These are phyloP conservation scores for Rhyzopertha dominica DNA, from an alignment of 1,140 invertebrate genomes.

Conservation along the genomic window DNA sequence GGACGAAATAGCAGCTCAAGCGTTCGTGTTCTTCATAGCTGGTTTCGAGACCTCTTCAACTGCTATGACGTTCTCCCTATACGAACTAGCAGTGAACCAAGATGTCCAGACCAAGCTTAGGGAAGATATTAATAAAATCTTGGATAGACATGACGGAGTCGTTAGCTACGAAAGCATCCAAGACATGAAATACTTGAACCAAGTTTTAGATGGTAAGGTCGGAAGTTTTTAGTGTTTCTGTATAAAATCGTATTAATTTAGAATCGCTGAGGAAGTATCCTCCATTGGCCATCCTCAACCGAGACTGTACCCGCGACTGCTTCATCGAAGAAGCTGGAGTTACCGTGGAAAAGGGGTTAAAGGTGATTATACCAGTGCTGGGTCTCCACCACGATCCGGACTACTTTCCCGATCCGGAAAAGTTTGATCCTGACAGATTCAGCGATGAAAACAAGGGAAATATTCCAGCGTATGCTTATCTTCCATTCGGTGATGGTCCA, in stretches of 20 bases:
- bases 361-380: conserved; percentile 46
- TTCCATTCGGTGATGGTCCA: conserved; percentile 75
- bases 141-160: conserved; percentile 14
- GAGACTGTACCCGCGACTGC: conserved; percentile 43
- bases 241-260: conserved; percentile 9
- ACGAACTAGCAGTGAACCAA: conserved; percentile 53
- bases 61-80: conserved; percentile 49
- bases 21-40: conserved; percentile 23
- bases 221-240: neutral
- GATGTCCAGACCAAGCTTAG: conserved; percentile 56
- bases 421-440: conserved; percentile 63
- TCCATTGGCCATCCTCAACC: conserved; percentile 39
- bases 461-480: conserved; percentile 51
- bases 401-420: conserved; percentile 61
- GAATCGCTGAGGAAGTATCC: conserved; percentile 49
- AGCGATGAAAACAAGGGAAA: conserved; percentile 47
- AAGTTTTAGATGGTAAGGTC: conserved; percentile 28
- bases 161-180: conserved; percentile 44
- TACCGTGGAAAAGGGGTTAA: conserved; percentile 41
- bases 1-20: conserved; percentile 10
- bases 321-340: conserved; percentile 34
- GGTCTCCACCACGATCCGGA: conserved; percentile 56
- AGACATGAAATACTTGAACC: conserved; percentile 46
- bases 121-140: conserved; percentile 51
- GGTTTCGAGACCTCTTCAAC: conserved; percentile 58